These are phyloP conservation scores for Chinchilla lanigera DNA, from an alignment of 2,113 vertebrate species.

Conservation along the genomic window DNA sequence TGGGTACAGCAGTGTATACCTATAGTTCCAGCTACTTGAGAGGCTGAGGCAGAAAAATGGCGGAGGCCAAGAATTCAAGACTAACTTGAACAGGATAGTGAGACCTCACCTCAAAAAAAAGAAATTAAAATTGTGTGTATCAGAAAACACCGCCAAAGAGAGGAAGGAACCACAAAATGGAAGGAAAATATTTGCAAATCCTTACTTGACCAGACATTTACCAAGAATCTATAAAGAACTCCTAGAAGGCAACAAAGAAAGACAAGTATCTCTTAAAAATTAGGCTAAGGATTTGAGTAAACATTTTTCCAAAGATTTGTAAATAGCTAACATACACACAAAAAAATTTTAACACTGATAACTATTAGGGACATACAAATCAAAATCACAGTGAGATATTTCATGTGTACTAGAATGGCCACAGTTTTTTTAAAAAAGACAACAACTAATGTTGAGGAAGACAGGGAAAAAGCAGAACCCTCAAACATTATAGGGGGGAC, in stretches of 20 bases:
- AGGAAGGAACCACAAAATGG: not conserved
- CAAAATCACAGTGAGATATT: not conserved
- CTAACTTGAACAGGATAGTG: not conserved
- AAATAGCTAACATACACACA: not conserved
- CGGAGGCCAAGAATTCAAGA: not conserved
- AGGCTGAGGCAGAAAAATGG: not conserved
- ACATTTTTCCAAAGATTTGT: not conserved
- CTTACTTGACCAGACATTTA: not conserved
- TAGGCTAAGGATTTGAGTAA: not conserved
- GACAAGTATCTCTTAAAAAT: not conserved
- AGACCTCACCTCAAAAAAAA: not conserved
- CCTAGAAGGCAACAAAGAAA: slow-evolving; percentile 29
- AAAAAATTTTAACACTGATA: not conserved
- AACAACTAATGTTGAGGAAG: not conserved
- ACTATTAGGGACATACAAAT: not conserved
- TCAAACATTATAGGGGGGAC: not conserved
- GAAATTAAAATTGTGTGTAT: not conserved
- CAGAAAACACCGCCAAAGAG: not conserved
- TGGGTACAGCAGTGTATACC: not conserved
- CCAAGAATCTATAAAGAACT: not conserved
- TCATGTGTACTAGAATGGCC: not conserved
- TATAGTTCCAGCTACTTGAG: not conserved
- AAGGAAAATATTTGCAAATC: not conserved
- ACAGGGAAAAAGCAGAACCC: not conserved
- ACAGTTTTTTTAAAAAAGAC: not conserved